Evolutionary conservation across 92 coral and sea anemone species (phyloP).

Genomic region (Epizoanthus ramosus): DNA sequence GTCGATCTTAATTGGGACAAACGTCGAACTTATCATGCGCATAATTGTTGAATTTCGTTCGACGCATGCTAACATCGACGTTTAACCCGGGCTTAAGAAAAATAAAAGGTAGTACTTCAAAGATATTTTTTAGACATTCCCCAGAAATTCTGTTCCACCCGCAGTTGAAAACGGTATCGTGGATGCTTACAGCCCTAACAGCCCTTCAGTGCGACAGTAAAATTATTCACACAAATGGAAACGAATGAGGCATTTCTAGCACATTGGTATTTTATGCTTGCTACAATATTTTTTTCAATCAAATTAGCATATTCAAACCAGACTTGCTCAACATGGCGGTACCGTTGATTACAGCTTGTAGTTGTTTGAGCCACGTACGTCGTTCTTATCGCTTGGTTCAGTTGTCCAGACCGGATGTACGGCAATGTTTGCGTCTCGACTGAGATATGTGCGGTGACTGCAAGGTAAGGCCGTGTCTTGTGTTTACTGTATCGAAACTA

Average conservation of each 20-base stretch:
- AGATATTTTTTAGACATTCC: background rate
- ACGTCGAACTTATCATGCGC: too few relatives aligned
- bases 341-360: background rate
- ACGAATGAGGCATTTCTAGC: background rate
- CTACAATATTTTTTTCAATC: background rate
- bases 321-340: conserved; percentile 6
- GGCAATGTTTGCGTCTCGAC: conserved; percentile 5
- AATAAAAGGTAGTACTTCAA: conserved; percentile 1
- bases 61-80: too few relatives aligned
- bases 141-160: background rate
- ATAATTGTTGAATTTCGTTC: too few relatives aligned
- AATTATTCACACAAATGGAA: conserved; percentile 14
- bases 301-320: conserved; percentile 13
- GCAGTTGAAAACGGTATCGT: background rate
- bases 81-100: too few relatives aligned
- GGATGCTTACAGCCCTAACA: too few relatives aligned
- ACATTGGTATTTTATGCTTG: conserved; percentile 1
- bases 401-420: conserved; percentile 6
- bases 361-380: background rate
- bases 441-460: conserved; percentile 6
- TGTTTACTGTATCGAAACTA: background rate
- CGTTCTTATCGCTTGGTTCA: conserved; percentile 4
- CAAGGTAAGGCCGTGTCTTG: conserved; percentile 20
- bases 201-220: background rate
- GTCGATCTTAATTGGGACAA: too few relatives aligned